These are phyloP conservation scores for Notarius quadriscutis DNA, from an alignment of 2,113 vertebrate species.

Conservation along the genomic window DNA sequence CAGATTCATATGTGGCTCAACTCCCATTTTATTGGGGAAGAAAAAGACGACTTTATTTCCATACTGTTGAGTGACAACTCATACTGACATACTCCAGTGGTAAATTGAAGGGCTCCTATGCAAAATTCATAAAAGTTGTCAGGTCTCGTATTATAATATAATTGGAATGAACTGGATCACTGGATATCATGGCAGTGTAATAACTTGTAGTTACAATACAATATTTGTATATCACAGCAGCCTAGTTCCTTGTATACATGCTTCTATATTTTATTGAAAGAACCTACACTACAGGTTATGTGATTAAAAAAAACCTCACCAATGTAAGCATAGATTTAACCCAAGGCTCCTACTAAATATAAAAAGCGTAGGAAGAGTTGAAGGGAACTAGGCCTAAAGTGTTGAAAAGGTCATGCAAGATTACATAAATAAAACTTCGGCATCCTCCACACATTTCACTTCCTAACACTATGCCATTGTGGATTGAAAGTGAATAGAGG, in stretches of 20 bases:
- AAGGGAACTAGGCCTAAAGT: constrained; percentile 1
- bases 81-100: background rate
- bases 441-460: background rate
- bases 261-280: background rate
- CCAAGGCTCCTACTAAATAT: background rate
- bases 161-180: background rate
- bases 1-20: background rate
- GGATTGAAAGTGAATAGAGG: background rate
- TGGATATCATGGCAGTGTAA: background rate
- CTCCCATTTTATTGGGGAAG: background rate
- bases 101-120: background rate
- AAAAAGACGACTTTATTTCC: no score
- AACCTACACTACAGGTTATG: background rate
- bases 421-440: background rate
- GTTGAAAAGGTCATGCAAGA: background rate
- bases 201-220: background rate
- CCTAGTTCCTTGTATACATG: background rate
- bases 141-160: background rate
- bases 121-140: background rate
- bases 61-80: background rate
- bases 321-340: constrained; percentile 1
- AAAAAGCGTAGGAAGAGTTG: background rate
- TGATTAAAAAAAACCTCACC: background rate
- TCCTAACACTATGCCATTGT: background rate
- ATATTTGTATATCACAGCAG: background rate